Evolutionary conservation across 2,888 invertebrate species (phyloP).

Genomic region (Harmothoe impar): DNA sequence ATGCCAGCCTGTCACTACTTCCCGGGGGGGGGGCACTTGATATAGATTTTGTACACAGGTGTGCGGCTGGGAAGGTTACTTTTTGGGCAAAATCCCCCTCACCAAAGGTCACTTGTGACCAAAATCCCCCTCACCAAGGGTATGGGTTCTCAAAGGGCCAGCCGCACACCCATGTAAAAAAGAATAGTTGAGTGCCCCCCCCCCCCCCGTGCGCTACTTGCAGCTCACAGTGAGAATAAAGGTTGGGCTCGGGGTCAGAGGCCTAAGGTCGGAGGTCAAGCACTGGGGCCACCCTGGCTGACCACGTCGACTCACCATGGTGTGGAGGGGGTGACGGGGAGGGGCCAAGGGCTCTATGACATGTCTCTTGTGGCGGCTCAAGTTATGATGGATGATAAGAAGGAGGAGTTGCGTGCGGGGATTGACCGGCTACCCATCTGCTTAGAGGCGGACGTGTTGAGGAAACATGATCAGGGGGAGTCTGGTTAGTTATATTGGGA

Average conservation of each 20-base stretch:
- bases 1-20: no score
- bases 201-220: no score
- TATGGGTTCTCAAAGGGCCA: no score
- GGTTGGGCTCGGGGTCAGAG: background rate
- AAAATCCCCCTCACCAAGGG: no score
- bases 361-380: background rate
- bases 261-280: background rate
- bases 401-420: background rate
- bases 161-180: no score
- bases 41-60: no score
- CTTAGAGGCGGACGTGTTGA: background rate
- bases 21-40: no score
- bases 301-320: background rate
- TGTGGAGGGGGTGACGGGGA: background rate
- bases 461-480: background rate
- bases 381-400: conserved; percentile 22
- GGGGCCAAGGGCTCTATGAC: background rate
- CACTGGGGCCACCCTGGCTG: background rate
- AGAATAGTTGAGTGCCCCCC: no score
- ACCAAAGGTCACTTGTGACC: no score
- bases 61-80: no score
- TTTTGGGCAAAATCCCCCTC: no score
- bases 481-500: no score
- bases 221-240: background rate
- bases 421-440: background rate